Evolutionary conservation across 30 jellyfish, hydroid and myxozoan species (phyloP), one percentile per base, ranked within the genome.

Genomic region (Cassiopea andromeda): DNA sequence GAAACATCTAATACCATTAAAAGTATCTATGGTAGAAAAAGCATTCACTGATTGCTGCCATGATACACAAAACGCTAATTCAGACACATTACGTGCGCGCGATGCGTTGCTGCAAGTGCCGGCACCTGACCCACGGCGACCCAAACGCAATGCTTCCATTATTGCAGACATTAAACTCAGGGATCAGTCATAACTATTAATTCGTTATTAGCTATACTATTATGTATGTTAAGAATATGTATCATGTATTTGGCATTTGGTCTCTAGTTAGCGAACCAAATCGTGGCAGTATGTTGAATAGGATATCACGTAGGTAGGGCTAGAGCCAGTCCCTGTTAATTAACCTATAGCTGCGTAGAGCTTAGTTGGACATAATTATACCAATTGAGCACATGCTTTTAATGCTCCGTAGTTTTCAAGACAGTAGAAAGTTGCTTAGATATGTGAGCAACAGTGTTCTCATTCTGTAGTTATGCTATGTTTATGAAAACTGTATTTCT

Each of bases 1-100:
- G 78, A 19, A 69, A 69, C 78, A 69, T 69, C 78, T 69, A 6
- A 69, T 69, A 69, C 78, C 78, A n/a, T 69, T 69, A 69, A 16
- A 69, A 14, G 15, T 69, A 69, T 54, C 50, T 73, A 73, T 73
- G 10, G 47, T 54, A 13, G 83, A 15, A 19, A 9, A 47, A 19
- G 9, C 47, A 19, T 54, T 54, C 9, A 9, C 83, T 73, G 83
- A 54, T 73, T 73, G 83, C 83, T 73, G 83, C 50, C 6, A 59
- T n/a, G 50, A 73, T 15, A 27, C 59, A 59, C 83, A 27, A 73
- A 54, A 54, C 38, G 54, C 60, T 19, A 73, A 73, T 73, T 59
- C 47, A 16, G 83, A 15, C 50, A 59, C 83, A 73, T 15, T 54
- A 59, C 83, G 60, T 17, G 50, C 60, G 83, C 59, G 83, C 64